These are phyloP conservation scores for Xenopus laevis DNA, from an alignment of 2,113 vertebrate genomes.

Conservation along the genomic window DNA sequence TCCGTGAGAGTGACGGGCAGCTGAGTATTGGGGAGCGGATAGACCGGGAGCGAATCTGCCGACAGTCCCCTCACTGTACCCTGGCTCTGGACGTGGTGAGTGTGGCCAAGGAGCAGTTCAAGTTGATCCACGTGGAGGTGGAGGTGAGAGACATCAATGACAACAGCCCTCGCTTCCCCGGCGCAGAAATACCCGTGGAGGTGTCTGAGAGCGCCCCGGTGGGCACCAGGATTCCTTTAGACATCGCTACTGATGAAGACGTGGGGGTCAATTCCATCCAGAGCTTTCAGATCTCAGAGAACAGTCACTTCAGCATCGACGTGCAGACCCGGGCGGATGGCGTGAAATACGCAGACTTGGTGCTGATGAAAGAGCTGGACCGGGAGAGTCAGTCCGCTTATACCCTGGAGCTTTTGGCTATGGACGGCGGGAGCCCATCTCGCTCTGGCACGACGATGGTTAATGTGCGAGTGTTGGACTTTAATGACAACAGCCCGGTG, in stretches of 20 bases:
- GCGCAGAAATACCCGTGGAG: conserved; percentile 76
- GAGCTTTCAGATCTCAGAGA: conserved; percentile 85
- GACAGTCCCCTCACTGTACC: conserved; percentile 76
- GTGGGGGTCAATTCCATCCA: conserved; percentile 88
- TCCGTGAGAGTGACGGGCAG: conserved; percentile 87
- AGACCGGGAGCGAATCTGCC: conserved; percentile 86
- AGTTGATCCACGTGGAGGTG: conserved; percentile 89
- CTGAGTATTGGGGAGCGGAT: conserved; percentile 83
- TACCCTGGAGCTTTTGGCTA: conserved; percentile 82
- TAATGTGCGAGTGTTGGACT: conserved; percentile 82
- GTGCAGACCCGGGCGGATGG: conserved; percentile 86
- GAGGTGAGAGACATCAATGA: conserved; percentile 92
- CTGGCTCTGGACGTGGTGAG: conserved; percentile 91
- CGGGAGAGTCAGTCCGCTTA: conserved; percentile 81
- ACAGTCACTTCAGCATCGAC: conserved; percentile 87
- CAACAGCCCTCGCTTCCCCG: conserved; percentile 85
- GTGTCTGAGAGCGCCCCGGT: conserved; percentile 82
- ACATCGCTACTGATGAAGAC: conserved; percentile 83
- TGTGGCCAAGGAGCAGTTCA: conserved; percentile 86
- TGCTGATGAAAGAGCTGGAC: conserved; percentile 88
- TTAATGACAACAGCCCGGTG: conserved; percentile 89
- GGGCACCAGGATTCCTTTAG: conserved; percentile 82
- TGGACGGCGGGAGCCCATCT: conserved; percentile 79
- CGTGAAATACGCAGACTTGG: conserved; percentile 87
- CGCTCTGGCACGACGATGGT: conserved; percentile 80